phyloP scores from a whole-genome alignment of 64 coral and sea anemone genomes.

The Montipora capricornis region DNA sequence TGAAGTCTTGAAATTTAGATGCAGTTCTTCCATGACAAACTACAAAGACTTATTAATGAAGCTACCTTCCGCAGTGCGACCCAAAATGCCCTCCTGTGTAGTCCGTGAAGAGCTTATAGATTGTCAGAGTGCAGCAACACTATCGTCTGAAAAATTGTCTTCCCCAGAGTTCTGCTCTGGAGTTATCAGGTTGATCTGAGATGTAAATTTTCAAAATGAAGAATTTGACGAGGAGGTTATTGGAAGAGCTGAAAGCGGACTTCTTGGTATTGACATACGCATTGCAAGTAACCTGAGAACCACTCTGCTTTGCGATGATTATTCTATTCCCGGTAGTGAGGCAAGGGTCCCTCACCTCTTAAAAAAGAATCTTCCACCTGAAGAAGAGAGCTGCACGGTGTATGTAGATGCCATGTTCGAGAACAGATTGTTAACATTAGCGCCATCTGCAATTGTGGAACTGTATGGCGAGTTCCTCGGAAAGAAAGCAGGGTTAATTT shows the following conservation, averaged over 20 bases:
- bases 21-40: conserved; percentile 27
- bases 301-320: conserved; percentile 47
- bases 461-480: conserved; percentile 52
- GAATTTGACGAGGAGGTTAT: background rate
- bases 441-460: conserved; percentile 49
- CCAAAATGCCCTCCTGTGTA: conserved; percentile 71
- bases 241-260: background rate
- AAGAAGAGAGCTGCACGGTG: conserved; percentile 33
- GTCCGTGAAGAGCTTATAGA: conserved; percentile 47
- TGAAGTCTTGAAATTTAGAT: conserved; percentile 20
- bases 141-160: background rate
- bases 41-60: conserved; percentile 24
- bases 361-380: conserved; percentile 29
- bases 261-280: conserved; percentile 9
- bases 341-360: conserved; percentile 46
- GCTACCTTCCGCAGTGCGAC: conserved; percentile 49
- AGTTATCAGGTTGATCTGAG: conserved; percentile 63
- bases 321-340: conserved; percentile 47
- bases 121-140: background rate
- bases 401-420: conserved; percentile 34
- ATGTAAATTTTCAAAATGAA: conserved; percentile 49
- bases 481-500: conserved; percentile 30
- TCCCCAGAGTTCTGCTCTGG: conserved; percentile 65
- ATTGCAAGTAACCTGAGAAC: conserved; percentile 39
- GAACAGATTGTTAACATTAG: background rate